Percentiles rank a stretch among this genome's conserved stretches.
These are phyloP conservation scores for Menura novaehollandiae DNA, from an alignment of 2,113 vertebrate genomes.

Conservation along the genomic window DNA sequence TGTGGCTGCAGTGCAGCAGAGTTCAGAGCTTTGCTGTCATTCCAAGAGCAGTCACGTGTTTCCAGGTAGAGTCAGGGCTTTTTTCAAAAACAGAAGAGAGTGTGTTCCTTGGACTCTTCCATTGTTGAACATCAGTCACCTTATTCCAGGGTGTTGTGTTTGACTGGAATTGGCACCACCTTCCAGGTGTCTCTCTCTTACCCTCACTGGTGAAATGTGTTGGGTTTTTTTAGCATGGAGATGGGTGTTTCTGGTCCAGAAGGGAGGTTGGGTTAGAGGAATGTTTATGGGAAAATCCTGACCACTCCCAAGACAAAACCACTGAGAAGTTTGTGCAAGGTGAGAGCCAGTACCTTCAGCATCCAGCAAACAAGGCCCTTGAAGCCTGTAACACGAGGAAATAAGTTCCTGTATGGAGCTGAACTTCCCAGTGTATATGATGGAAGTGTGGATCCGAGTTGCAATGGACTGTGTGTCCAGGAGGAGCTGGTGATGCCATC, in stretches of 20 bases:
- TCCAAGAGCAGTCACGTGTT: neutral
- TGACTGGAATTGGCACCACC: neutral
- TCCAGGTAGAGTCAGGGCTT: neutral
- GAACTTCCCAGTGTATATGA: neutral
- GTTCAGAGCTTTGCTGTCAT: neutral
- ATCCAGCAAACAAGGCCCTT: neutral
- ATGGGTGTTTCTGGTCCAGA: neutral
- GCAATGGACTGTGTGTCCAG: neutral
- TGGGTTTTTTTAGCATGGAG: neutral
- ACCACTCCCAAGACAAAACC: neutral
- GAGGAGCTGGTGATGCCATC: neutral
- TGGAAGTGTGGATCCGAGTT: neutral
- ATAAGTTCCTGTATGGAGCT: neutral
- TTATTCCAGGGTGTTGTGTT: neutral
- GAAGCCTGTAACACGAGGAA: neutral
- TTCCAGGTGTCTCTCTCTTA: neutral
- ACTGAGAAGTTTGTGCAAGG: neutral
- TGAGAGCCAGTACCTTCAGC: neutral
- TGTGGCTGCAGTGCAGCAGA: neutral
- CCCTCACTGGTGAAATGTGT: neutral
- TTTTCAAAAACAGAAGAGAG: neutral
- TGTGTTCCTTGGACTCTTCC: neutral
- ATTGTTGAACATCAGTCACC: neutral
- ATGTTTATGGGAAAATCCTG: neutral
- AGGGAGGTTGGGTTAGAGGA: neutral